Conservation (phyloP, 2,888 invertebrate genomes). For the Argyra leucocephala region DNA sequence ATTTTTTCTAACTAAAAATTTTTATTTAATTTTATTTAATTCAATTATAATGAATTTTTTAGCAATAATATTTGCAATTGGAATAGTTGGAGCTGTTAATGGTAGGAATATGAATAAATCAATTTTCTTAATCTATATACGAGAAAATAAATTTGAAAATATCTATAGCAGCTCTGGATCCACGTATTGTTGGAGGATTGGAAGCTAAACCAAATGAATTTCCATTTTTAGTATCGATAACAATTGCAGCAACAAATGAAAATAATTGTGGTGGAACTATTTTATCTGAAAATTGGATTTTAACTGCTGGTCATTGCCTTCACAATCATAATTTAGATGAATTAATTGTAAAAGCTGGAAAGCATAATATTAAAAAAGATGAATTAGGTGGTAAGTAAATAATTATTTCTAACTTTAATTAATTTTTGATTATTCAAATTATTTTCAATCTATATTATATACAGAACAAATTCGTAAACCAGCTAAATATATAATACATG, state of each 20-base stretch:
- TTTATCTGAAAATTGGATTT: constrained; percentile 12
- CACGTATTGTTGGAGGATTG: constrained; percentile 14
- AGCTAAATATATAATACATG: constrained; percentile 13
- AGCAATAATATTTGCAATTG: background rate
- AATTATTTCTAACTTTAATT: background rate
- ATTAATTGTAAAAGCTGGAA: constrained; percentile 14
- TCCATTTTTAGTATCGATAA: constrained; percentile 15
- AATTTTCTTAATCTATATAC: too few relatives aligned
- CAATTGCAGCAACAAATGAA: constrained; percentile 5
- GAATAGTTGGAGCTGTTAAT: background rate
- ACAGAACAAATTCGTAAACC: constrained; percentile 14
- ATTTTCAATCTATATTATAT: background rate
- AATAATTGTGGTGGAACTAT: constrained; percentile 17
- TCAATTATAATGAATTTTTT: background rate
- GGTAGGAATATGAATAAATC: too few relatives aligned
- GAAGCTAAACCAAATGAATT: constrained; percentile 15
- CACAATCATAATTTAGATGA: constrained; percentile 10
- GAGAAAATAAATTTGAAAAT: too few relatives aligned
- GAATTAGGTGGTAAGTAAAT: constrained; percentile 13
- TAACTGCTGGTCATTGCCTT: constrained; percentile 16
- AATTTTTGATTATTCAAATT: background rate
- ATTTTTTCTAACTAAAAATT: too few relatives aligned
- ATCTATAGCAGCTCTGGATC: background rate
- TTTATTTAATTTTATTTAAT: too few relatives aligned
- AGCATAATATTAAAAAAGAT: constrained; percentile 11